A percentile compares a stretch with the other conserved stretches of the same genome.
Evolutionary conservation across 2,888 invertebrate species (phyloP).

Genomic region (Lepidochitona cinerea): DNA sequence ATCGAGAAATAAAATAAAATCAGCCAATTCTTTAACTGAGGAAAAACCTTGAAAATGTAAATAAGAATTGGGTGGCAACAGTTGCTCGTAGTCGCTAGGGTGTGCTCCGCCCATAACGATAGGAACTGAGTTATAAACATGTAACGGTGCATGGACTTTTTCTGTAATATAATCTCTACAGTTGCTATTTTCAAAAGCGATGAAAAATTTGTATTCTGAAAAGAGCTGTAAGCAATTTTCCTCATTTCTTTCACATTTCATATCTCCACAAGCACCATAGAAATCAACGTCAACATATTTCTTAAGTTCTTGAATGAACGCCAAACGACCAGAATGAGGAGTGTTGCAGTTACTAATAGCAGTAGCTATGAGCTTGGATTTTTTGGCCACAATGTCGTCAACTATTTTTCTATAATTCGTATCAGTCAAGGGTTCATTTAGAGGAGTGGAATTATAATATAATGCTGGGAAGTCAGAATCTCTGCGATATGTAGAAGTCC

Average conservation of each 20-base stretch:
- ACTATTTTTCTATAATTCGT: not conserved
- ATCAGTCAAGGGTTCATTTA: too few species aligned
- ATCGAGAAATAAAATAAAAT: not conserved
- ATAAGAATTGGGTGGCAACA: not conserved
- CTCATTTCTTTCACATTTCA: not conserved
- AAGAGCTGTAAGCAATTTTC: not conserved
- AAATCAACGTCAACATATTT: not conserved
- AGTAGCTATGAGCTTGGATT: not conserved
- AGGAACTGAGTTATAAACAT: not conserved
- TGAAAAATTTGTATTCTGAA: not conserved
- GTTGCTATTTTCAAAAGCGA: not conserved
- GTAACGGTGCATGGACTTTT: not conserved
- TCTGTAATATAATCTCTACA: conserved; percentile 3
- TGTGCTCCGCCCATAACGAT: not conserved
- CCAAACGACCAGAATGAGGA: not conserved
- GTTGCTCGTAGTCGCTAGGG: not conserved
- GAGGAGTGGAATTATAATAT: not conserved
- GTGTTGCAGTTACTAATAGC: not conserved
- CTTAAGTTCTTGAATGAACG: not conserved
- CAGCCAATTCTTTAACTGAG: not conserved
- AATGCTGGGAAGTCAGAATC: not conserved
- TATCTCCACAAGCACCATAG: not conserved
- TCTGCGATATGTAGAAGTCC: not conserved
- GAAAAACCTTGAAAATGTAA: not conserved
- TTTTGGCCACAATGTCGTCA: not conserved